These are phyloP conservation scores for Adelosebastes latens DNA, from an alignment of 2,797 vertebrate species.

Conservation along the genomic window DNA sequence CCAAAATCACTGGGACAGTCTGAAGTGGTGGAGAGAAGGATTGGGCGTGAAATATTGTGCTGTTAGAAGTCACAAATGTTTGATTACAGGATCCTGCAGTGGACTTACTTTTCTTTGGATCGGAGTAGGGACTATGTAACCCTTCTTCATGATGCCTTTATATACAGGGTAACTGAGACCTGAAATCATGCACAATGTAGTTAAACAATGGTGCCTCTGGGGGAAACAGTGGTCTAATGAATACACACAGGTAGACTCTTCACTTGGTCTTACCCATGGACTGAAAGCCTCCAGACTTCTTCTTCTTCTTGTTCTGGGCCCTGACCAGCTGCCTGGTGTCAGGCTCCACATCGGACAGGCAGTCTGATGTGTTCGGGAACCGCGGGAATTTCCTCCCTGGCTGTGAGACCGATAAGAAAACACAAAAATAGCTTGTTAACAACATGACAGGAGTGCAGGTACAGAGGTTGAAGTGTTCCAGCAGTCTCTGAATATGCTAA, in stretches of 20 bases:
- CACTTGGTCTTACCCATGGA: slow-evolving; percentile 89
- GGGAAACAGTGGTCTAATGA: background rate
- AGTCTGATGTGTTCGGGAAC: slow-evolving; percentile 84
- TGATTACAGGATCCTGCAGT: background rate
- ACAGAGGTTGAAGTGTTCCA: background rate
- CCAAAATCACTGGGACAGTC: slow-evolving; percentile 92
- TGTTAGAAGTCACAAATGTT: background rate
- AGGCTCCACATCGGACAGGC: slow-evolving; percentile 87
- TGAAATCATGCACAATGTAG: slow-evolving; percentile 57
- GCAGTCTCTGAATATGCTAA: background rate
- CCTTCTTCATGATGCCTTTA: slow-evolving; percentile 97
- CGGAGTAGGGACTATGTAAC: slow-evolving; percentile 97
- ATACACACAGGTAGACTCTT: background rate
- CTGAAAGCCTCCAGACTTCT: slow-evolving; percentile 98
- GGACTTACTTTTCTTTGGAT: slow-evolving; percentile 93
- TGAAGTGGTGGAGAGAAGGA: slow-evolving; percentile 51
- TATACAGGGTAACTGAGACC: slow-evolving; percentile 94
- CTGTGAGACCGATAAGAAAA: slow-evolving; percentile 40
- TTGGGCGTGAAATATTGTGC: background rate
- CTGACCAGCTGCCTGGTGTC: slow-evolving; percentile 91
- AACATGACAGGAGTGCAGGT: background rate
- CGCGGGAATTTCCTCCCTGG: slow-evolving; percentile 69
- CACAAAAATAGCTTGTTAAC: background rate
- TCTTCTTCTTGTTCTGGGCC: slow-evolving; percentile 98
- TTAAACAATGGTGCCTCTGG: background rate